Conservation (phyloP, 2,797 vertebrate species). For the Threskiornis aethiopicus region DNA sequence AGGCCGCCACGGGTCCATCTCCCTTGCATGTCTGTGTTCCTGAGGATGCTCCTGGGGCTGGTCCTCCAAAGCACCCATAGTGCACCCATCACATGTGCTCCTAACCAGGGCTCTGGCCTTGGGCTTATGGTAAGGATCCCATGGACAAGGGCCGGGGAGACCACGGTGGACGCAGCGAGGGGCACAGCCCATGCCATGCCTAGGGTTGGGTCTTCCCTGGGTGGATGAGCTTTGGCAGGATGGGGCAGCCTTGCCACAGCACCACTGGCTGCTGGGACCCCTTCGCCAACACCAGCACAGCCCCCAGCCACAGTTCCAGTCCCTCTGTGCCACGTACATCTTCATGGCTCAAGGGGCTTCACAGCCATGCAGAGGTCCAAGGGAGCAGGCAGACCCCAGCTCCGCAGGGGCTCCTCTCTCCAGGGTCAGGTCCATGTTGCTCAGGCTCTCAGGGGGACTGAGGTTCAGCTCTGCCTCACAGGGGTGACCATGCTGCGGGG, state of each 20-base stretch:
- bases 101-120: neutral
- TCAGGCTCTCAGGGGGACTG: neutral
- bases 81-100: accelerated
- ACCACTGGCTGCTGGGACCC: accelerated
- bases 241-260: neutral
- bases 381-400: neutral
- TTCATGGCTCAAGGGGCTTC: neutral
- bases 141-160: accelerated
- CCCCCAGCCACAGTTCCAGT: neutral
- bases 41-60: neutral
- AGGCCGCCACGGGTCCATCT: accelerated
- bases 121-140: neutral
- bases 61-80: neutral
- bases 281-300: neutral
- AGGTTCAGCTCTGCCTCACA: neutral
- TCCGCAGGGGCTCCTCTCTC: neutral
- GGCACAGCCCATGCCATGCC: neutral
- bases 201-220: neutral
- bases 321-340: neutral
- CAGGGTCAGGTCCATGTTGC: neutral
- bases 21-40: neutral
- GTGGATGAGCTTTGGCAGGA: neutral
- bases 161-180: accelerated
- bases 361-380: neutral
- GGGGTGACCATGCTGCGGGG: accelerated